Evolutionary conservation across 2,113 vertebrate species (phyloP).

Genomic region (Gorilla gorilla): DNA sequence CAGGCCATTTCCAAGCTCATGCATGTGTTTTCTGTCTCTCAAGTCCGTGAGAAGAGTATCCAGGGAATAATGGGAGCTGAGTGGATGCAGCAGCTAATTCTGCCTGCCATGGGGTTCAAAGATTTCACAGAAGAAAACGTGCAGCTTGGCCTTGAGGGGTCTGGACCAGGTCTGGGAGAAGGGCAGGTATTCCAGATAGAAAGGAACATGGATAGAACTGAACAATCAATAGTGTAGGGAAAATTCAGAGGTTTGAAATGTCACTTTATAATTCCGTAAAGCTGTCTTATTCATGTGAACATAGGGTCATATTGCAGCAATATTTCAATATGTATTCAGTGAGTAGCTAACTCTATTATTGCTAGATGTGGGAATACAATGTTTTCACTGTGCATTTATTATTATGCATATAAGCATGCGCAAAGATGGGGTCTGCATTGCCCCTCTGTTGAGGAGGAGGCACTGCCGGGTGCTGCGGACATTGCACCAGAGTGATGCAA

Average conservation of each 20-base stretch:
- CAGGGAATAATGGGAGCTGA: neutral
- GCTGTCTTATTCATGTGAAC: neutral
- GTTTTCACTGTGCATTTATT: neutral
- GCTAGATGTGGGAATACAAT: neutral
- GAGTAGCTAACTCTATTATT: neutral
- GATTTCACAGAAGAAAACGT: neutral
- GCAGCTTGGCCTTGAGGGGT: neutral
- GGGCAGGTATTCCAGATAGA: neutral
- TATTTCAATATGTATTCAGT: neutral
- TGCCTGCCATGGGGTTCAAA: too few species aligned
- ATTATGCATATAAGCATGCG: neutral
- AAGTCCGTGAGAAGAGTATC: neutral
- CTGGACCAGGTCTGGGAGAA: neutral
- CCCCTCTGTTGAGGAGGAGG: neutral
- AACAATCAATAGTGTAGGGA: neutral
- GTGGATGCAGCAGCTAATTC: neutral
- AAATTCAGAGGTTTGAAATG: neutral
- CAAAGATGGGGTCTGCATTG: neutral
- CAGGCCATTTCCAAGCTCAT: neutral
- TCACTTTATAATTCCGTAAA: neutral
- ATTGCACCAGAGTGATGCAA: rapidly evolving
- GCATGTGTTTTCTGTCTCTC: neutral
- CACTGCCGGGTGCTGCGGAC: neutral
- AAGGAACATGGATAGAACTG: neutral
- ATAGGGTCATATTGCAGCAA: neutral